These are phyloP conservation scores for Damaliscus lunatus DNA, from an alignment of 2,113 vertebrate genomes.

Conservation along the genomic window DNA sequence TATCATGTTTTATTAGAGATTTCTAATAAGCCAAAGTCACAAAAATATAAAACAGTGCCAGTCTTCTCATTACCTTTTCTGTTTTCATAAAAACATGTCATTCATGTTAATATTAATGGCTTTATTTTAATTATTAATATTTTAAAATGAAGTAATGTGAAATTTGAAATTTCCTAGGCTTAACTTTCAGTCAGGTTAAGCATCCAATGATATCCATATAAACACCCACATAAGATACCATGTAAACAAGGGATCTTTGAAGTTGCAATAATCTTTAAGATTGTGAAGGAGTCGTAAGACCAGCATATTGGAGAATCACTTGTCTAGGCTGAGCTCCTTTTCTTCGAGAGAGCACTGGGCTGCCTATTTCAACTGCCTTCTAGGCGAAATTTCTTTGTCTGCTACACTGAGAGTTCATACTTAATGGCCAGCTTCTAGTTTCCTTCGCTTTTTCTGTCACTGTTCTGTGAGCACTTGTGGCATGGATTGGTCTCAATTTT, in stretches of 20 bases:
- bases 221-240: background rate
- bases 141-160: background rate
- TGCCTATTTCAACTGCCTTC: background rate
- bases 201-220: background rate
- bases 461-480: background rate
- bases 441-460: background rate
- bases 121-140: background rate
- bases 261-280: background rate
- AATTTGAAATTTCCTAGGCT: background rate
- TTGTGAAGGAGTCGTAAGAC: background rate
- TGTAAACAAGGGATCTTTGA: background rate
- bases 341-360: background rate
- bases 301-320: background rate
- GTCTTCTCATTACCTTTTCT: background rate
- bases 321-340: background rate
- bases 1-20: background rate
- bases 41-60: background rate
- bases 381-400: background rate
- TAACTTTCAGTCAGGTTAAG: background rate
- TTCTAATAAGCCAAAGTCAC: background rate
- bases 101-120: background rate
- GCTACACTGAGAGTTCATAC: background rate
- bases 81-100: background rate
- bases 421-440: background rate
- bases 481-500: background rate